Evolutionary conservation across 2,113 vertebrate genomes (phyloP).

Genomic region (Scophthalmus maximus): DNA sequence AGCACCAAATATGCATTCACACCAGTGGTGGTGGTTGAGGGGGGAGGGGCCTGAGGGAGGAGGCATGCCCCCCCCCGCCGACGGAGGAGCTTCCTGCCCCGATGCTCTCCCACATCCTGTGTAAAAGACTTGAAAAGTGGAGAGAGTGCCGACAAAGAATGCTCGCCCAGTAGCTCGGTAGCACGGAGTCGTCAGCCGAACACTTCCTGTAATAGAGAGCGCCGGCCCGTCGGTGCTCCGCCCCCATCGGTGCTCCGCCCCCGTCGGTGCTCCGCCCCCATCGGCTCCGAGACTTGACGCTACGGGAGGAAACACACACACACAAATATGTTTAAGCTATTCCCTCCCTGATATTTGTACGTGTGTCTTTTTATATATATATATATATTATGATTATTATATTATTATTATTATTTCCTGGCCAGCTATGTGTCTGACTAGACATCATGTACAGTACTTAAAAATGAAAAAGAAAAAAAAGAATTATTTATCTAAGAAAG

Average conservation of each 20-base stretch:
- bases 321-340: conserved; percentile 76
- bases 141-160: conserved; percentile 69
- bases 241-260: conserved; percentile 79
- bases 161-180: conserved; percentile 78
- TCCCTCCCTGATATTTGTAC: conserved; percentile 75
- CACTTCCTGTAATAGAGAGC: conserved; percentile 60
- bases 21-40: conserved; percentile 66
- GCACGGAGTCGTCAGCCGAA: conserved; percentile 72
- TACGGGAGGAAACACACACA: conserved; percentile 69
- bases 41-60: conserved; percentile 68
- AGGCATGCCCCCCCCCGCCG: conserved; percentile 52
- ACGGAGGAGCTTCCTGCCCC: conserved; percentile 67
- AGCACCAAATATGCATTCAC: conserved; percentile 78
- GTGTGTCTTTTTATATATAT: conserved; percentile 79
- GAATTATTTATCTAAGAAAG: conserved; percentile 85
- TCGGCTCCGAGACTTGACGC: conserved; percentile 78
- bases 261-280: conserved; percentile 80
- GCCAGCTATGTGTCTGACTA: conserved; percentile 81
- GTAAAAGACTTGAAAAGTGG: conserved; percentile 83
- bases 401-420: conserved; percentile 77
- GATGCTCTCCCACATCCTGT: conserved; percentile 78
- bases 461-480: too few relatives aligned
- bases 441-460: conserved; percentile 83
- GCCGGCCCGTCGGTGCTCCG: conserved; percentile 79
- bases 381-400: conserved; percentile 51